Evolutionary conservation across 2,797 vertebrate genomes (phyloP).

Genomic region (Ptychobarbus kaznakovi): DNA sequence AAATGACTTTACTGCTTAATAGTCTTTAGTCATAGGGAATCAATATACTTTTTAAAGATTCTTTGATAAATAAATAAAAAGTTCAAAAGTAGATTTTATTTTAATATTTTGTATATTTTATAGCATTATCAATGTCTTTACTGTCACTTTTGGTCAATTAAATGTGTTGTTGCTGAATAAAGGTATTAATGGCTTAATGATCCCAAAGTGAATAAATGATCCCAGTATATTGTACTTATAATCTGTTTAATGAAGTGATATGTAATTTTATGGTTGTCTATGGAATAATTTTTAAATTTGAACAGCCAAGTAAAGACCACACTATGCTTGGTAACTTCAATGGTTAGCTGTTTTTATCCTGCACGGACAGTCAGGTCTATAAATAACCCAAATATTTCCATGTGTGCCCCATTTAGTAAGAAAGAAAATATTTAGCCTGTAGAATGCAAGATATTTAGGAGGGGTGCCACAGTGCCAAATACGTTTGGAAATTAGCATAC

Average conservation of each 20-base stretch:
- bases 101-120: neutral
- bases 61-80: neutral
- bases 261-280: neutral
- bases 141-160: neutral
- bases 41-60: neutral
- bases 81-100: neutral
- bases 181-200: neutral
- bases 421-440: conserved; percentile 61
- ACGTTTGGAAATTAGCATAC: conserved; percentile 1
- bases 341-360: conserved; percentile 71
- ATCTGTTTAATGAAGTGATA: neutral
- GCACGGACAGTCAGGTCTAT: conserved; percentile 68
- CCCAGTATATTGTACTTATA: neutral
- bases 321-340: conserved; percentile 13
- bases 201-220: neutral
- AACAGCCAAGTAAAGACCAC: conserved; percentile 14
- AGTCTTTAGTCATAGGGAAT: neutral
- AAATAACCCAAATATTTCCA: conserved; percentile 77
- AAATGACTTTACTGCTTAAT: neutral
- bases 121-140: neutral
- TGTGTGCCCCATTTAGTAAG: conserved; percentile 69
- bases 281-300: neutral
- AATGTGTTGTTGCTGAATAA: neutral
- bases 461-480: conserved; percentile 19
- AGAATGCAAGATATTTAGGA: conserved; percentile 38